Conservation (phyloP, 35 echinoderm and acorn worm genomes). For the Ophioderma brevispina region DNA sequence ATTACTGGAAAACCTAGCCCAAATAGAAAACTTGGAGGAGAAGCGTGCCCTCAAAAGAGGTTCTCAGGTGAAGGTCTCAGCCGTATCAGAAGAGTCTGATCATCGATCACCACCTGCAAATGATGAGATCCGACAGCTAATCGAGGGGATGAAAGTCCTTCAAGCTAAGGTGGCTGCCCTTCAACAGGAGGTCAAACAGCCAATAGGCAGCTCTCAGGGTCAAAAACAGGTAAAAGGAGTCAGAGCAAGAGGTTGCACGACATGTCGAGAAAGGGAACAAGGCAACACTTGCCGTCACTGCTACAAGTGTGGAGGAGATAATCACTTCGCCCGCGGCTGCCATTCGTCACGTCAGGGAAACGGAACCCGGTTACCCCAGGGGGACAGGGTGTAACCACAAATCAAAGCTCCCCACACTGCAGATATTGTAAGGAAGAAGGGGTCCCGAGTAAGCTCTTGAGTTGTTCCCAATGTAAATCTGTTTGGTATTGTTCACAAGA, state of each 20-base stretch:
- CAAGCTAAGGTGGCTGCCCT: neutral
- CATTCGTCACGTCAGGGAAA: constrained; percentile 54
- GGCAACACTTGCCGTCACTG: constrained; percentile 42
- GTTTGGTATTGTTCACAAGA: neutral
- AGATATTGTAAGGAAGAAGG: neutral
- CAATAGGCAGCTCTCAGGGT: neutral
- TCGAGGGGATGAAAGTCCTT: neutral
- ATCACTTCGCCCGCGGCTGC: constrained; percentile 60
- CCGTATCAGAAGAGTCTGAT: too few relatives aligned
- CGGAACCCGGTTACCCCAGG: constrained; percentile 29
- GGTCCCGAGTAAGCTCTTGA: constrained; percentile 1
- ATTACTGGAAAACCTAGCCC: constrained; percentile 5
- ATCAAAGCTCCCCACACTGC: constrained; percentile 22
- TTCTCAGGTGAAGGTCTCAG: too few relatives aligned
- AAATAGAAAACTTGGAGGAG: neutral
- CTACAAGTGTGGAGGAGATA: constrained; percentile 72
- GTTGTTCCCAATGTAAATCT: neutral
- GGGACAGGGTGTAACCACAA: too few relatives aligned
- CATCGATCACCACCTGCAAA: neutral
- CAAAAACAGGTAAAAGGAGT: neutral
- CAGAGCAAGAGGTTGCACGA: constrained; percentile 37
- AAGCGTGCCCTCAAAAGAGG: neutral
- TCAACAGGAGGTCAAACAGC: neutral
- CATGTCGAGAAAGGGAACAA: neutral
- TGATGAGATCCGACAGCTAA: too few relatives aligned